Conservation (phyloP, 2,797 vertebrate genomes). For the Aeoliscus strigatus region DNA sequence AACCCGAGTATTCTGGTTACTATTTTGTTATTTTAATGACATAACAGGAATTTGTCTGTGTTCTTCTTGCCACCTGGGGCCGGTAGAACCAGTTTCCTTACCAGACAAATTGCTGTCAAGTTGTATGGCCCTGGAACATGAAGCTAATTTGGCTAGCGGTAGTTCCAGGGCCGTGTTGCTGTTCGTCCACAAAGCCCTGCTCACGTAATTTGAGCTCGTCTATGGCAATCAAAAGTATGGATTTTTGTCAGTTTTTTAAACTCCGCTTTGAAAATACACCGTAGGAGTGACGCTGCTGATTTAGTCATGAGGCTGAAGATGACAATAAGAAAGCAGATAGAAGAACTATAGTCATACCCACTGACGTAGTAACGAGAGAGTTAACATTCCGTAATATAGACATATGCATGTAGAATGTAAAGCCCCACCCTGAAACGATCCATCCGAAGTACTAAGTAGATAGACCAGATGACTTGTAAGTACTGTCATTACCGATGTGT, state of each 20-base stretch:
- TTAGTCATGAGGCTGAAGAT: too few relatives aligned
- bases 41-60: background rate
- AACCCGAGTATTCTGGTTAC: background rate
- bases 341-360: too few relatives aligned
- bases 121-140: conserved; percentile 33
- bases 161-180: conserved; percentile 24
- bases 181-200: background rate
- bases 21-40: background rate
- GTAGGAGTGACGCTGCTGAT: too few relatives aligned
- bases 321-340: too few relatives aligned
- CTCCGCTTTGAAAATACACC: too few relatives aligned
- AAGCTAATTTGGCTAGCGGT: conserved; percentile 38
- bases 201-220: too few relatives aligned
- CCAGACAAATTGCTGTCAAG: conserved; percentile 27
- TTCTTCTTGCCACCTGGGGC: background rate
- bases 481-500: background rate
- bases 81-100: conserved; percentile 11
- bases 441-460: background rate
- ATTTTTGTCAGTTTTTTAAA: too few relatives aligned
- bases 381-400: background rate
- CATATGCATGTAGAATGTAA: background rate
- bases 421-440: background rate
- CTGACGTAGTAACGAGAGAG: too few relatives aligned
- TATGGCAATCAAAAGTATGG: too few relatives aligned
- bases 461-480: background rate